A percentile compares a stretch with the other conserved stretches of the same genome.
These are phyloP conservation scores for Anthoscopus minutus DNA, from an alignment of 2,113 vertebrate species.

Conservation along the genomic window DNA sequence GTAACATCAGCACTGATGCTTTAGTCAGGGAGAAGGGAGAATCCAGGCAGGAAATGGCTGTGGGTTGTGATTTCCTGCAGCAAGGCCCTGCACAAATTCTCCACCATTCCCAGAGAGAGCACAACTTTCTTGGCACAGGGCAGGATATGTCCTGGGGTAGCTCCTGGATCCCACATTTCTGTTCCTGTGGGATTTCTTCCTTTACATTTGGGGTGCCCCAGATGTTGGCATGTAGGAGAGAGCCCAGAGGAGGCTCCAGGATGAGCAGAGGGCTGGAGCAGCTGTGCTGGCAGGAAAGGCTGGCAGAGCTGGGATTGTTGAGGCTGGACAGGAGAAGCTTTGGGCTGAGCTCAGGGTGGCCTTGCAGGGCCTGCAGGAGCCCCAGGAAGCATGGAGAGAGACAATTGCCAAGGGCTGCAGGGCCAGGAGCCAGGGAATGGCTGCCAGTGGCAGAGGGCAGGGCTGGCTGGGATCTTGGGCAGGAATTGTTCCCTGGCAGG, in stretches of 20 bases:
- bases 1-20: neutral
- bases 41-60: neutral
- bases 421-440: neutral
- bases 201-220: neutral
- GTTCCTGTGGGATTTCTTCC: neutral
- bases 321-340: neutral
- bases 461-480: rapidly evolving
- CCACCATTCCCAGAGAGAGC: neutral
- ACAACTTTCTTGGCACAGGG: neutral
- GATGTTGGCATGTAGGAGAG: neutral
- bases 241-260: neutral
- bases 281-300: neutral
- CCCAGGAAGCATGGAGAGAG: too few species aligned
- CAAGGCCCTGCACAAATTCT: neutral
- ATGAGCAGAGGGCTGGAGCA: neutral
- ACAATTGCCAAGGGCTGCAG: neutral
- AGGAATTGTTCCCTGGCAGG: neutral
- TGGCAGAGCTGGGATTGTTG: neutral
- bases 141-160: neutral
- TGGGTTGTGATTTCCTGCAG: neutral
- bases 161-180: neutral
- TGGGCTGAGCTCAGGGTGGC: neutral
- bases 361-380: neutral
- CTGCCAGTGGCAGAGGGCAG: neutral
- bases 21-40: neutral